Percentiles rank a stretch among this genome's conserved stretches.
These are phyloP conservation scores for Prochilodus magdalenae DNA, from an alignment of 2,113 vertebrate species.

Conservation along the genomic window DNA sequence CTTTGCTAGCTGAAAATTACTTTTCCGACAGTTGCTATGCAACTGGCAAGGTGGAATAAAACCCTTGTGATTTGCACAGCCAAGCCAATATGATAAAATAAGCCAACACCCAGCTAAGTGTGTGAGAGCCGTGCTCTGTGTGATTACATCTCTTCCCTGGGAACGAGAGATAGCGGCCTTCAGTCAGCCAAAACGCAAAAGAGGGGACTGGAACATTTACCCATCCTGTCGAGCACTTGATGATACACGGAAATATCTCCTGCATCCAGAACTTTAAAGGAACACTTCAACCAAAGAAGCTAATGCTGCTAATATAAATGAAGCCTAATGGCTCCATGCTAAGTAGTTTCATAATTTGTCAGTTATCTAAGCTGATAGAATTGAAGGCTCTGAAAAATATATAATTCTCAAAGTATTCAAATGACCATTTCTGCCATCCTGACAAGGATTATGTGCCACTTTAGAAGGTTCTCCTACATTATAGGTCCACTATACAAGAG, in stretches of 20 bases:
- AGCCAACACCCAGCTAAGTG: conserved; percentile 58
- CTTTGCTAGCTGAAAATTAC: conserved; percentile 72
- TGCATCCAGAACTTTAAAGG: neutral
- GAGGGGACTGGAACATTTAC: conserved; percentile 57
- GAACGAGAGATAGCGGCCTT: conserved; percentile 52
- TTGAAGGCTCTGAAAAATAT: too few species aligned
- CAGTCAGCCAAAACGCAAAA: neutral
- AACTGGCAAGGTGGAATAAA: conserved; percentile 69
- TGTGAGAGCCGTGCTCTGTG: conserved; percentile 55
- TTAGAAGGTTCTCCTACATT: too few species aligned
- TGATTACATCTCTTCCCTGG: conserved; percentile 62
- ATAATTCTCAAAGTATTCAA: too few species aligned
- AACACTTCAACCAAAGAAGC: neutral
- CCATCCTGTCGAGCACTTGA: conserved; percentile 27
- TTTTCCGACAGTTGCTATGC: conserved; percentile 71
- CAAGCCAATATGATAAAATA: conserved; percentile 75
- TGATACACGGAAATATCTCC: conserved; percentile 12
- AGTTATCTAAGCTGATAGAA: too few species aligned
- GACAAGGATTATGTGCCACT: too few species aligned
- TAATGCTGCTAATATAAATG: neutral
- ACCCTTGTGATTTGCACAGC: conserved; percentile 76
- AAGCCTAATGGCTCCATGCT: neutral
- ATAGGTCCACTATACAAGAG: too few species aligned
- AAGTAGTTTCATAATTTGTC: neutral
- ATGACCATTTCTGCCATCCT: too few species aligned